Evolutionary conservation across 2,888 invertebrate species (phyloP), one percentile per base, ranked within the genome.

Genomic region (Athrips mouffetella): DNA sequence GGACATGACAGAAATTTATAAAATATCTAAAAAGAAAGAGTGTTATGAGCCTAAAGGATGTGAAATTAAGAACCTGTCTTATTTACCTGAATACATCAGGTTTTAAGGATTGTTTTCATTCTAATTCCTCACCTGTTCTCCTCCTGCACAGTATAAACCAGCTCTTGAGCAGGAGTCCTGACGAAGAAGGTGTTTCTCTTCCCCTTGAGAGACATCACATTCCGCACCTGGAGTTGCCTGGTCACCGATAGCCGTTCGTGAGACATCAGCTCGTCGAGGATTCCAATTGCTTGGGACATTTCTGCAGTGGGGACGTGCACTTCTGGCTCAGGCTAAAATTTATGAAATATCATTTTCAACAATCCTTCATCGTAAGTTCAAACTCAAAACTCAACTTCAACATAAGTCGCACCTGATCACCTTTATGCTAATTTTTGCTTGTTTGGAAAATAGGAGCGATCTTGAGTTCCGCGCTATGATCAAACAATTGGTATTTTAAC

Each of bases 151-250:
- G 79, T 78, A 49, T 82, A 87, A 0, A 84, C 21, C 0, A 80
- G 58, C 23, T 50, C 71, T 40, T 75, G 66, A 6, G 79, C 78
- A 0, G 74, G 62, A 0, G 76, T 72, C 30, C 70, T 71, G 20
- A 86, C 71, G 45, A 62, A 60, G 63, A 82, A 87, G 39, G 63
- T 66, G 59, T 81, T 84, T 62, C 66, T 82, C 65, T 77, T 83
- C 10, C 84, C 85, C 10, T 68, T 57, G 8, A 86, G 67, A 47
- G 68, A 73, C 21, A 84, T 47, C 8, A 74, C 76, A 31, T 63
- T 73, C 55, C 65, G 79, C 25, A 85, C 70, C 0, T 63, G 65
- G 1, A 85, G 73, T 0, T 73, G 68, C 56, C 82, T 80, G 23
- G 78, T 81, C 57, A 86, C 76, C 35, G 72, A 52, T 3, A 86